Percentiles rank a stretch among this genome's conserved stretches.
Evolutionary conservation across 2,113 vertebrate genomes (phyloP).

Genomic region (Centrocercus urophasianus): DNA sequence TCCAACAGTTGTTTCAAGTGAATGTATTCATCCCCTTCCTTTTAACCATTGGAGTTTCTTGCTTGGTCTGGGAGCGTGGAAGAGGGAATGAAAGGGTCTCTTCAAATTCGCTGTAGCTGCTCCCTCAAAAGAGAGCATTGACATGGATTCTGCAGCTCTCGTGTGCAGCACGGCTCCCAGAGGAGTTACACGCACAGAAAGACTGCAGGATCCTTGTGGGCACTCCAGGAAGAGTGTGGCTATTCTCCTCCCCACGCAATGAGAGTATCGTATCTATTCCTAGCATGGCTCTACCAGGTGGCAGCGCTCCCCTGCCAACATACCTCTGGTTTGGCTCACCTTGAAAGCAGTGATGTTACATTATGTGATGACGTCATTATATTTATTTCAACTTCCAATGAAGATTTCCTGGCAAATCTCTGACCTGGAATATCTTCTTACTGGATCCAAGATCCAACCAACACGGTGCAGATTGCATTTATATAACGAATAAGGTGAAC

Average conservation of each 20-base stretch:
- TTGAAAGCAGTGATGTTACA: slow-evolving; percentile 65
- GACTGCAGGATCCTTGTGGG: slow-evolving; percentile 39
- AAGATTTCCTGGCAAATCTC: slow-evolving; percentile 54
- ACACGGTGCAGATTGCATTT: slow-evolving; percentile 24
- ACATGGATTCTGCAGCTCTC: slow-evolving; percentile 38
- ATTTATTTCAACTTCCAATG: slow-evolving; percentile 61
- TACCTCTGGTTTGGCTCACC: slow-evolving; percentile 70
- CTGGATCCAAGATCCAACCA: slow-evolving; percentile 30
- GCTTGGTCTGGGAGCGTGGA: slow-evolving; percentile 13
- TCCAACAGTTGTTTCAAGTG: slow-evolving; percentile 52
- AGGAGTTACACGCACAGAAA: neutral
- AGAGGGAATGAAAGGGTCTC: slow-evolving; percentile 68
- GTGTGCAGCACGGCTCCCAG: neutral
- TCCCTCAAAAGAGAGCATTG: slow-evolving; percentile 66
- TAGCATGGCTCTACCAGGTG: slow-evolving; percentile 61
- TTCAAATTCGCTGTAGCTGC: slow-evolving; percentile 50
- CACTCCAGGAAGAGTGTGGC: slow-evolving; percentile 9
- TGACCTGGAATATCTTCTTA: slow-evolving; percentile 57
- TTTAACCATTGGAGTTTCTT: slow-evolving; percentile 63
- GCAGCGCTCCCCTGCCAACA: slow-evolving; percentile 57
- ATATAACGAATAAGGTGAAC: slow-evolving; percentile 32
- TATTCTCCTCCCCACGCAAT: neutral
- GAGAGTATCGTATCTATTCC: slow-evolving; percentile 38
- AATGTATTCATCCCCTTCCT: slow-evolving; percentile 43
- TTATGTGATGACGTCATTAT: slow-evolving; percentile 64